Percentiles rank a stretch among this genome's conserved stretches.
Conservation (phyloP, 2,113 vertebrate genomes). For the Nesoenas mayeri region DNA sequence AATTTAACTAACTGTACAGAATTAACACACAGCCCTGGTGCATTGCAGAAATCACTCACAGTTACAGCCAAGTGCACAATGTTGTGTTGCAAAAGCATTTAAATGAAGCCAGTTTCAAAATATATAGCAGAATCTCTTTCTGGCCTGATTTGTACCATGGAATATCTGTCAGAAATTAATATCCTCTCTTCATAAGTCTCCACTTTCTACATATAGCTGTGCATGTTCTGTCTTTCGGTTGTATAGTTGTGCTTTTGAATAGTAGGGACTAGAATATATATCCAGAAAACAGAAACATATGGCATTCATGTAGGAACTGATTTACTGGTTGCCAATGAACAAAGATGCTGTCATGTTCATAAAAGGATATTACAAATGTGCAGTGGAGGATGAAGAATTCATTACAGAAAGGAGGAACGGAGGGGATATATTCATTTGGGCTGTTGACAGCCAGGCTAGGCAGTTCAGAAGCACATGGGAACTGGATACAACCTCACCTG, state of each 20-base stretch:
- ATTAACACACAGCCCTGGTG: slow-evolving; percentile 39
- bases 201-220: background rate
- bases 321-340: background rate
- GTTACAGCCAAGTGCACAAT: slow-evolving; percentile 35
- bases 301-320: background rate
- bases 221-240: background rate
- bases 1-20: slow-evolving; percentile 60
- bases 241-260: background rate
- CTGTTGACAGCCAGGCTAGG: background rate
- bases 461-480: background rate
- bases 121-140: slow-evolving; percentile 22
- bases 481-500: background rate
- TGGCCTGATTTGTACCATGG: background rate
- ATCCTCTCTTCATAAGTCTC: background rate
- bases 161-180: slow-evolving; percentile 26
- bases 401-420: background rate
- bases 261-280: background rate
- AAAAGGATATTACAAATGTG: background rate
- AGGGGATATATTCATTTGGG: background rate
- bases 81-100: slow-evolving; percentile 46
- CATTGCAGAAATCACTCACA: slow-evolving; percentile 44
- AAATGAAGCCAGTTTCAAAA: slow-evolving; percentile 49
- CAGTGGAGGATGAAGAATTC: background rate
- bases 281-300: background rate
- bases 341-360: background rate